phyloP scores from a whole-genome alignment of 2,888 invertebrate genomes.

The Eupithecia dodoneata region DNA sequence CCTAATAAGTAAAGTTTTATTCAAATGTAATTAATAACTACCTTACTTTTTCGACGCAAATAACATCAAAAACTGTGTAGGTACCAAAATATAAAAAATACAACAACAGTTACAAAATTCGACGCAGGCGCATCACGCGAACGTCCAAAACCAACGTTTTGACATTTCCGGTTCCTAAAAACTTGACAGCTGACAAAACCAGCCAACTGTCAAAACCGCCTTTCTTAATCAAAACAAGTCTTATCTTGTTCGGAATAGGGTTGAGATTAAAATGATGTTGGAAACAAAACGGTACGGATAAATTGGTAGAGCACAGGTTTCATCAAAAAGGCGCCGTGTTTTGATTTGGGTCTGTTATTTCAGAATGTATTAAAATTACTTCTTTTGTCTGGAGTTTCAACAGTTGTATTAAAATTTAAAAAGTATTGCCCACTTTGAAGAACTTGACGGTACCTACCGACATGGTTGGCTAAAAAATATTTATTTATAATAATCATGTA shows the following conservation, averaged over 20 bases:
- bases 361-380: slow-evolving; percentile 51
- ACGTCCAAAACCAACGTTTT: slow-evolving; percentile 68
- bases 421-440: neutral
- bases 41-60: neutral
- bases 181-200: slow-evolving; percentile 59
- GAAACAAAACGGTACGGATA: slow-evolving; percentile 24
- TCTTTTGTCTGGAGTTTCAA: slow-evolving; percentile 37
- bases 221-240: slow-evolving; percentile 14
- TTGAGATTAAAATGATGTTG: slow-evolving; percentile 33
- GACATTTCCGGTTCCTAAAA: slow-evolving; percentile 74
- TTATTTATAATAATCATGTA: too few species aligned
- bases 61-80: neutral
- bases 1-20: too few species aligned
- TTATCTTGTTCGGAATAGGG: slow-evolving; percentile 36
- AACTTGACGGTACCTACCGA: neutral
- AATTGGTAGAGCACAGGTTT: slow-evolving; percentile 50
- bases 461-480: too few species aligned
- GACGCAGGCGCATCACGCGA: slow-evolving; percentile 63
- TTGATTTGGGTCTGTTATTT: slow-evolving; percentile 70
- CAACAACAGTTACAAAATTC: slow-evolving; percentile 53
- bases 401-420: slow-evolving; percentile 22
- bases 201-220: slow-evolving; percentile 27
- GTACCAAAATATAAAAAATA: slow-evolving; percentile 36
- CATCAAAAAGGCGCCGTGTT: slow-evolving; percentile 61
- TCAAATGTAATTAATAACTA: neutral